Evolutionary conservation across 1,140 invertebrate species (phyloP).

Genomic region (Diachasma alloeum): DNA sequence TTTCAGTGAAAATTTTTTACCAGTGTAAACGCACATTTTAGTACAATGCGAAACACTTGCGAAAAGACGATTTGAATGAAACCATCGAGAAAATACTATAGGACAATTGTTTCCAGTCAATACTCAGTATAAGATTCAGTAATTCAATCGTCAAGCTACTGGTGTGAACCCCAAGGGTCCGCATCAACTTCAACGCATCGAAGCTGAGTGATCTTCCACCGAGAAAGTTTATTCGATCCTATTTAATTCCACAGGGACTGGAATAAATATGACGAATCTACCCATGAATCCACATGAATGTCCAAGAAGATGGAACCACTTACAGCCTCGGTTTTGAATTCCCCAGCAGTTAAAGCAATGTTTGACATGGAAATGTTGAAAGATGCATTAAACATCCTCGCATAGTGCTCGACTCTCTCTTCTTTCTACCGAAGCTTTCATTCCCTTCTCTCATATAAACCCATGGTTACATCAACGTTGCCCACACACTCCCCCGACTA

Average conservation of each 20-base stretch:
- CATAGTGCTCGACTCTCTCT: constrained; percentile 44
- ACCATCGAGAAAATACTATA: too few relatives aligned
- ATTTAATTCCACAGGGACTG: neutral
- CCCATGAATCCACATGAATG: constrained; percentile 15
- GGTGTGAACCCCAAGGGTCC: too few relatives aligned
- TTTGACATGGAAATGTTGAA: constrained; percentile 65
- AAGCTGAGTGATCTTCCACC: too few relatives aligned
- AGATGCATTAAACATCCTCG: constrained; percentile 63
- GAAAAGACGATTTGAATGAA: too few relatives aligned
- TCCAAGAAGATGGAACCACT: constrained; percentile 7
- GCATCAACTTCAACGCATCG: too few relatives aligned
- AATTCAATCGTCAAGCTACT: too few relatives aligned
- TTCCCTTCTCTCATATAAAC: constrained; percentile 12
- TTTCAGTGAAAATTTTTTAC: too few relatives aligned
- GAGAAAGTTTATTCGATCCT: neutral
- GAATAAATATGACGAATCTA: neutral
- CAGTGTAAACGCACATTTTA: too few relatives aligned
- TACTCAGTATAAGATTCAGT: too few relatives aligned
- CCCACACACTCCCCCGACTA: constrained; percentile 17
- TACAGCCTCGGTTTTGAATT: constrained; percentile 57
- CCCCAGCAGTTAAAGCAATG: constrained; percentile 61
- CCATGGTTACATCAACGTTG: neutral
- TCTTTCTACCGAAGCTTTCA: constrained; percentile 25
- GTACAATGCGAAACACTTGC: too few relatives aligned
- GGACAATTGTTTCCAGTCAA: too few relatives aligned